A percentile compares a stretch with the other conserved stretches of the same genome.
These are phyloP conservation scores for Mus spretus DNA, from an alignment of 2,797 vertebrate species.

Conservation along the genomic window DNA sequence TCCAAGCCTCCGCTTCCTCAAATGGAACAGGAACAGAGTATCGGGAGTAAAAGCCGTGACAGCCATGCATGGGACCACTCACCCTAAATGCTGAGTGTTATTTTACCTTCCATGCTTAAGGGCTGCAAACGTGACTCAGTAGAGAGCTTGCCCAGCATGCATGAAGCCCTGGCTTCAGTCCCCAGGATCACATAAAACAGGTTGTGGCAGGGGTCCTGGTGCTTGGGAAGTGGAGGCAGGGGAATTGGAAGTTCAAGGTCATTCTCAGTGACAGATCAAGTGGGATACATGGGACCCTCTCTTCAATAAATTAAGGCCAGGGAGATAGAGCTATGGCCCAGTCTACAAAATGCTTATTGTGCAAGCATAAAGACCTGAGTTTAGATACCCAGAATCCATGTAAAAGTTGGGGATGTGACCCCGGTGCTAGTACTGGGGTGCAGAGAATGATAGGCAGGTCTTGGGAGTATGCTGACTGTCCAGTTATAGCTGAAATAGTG, in stretches of 20 bases:
- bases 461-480: not conserved
- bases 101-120: not conserved
- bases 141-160: not conserved
- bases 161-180: not conserved
- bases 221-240: not conserved
- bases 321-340: not conserved
- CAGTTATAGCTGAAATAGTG: not conserved
- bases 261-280: not conserved
- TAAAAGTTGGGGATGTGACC: not conserved
- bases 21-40: not conserved
- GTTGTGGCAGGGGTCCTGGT: too few species aligned
- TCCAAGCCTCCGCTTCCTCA: not conserved
- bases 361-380: not conserved
- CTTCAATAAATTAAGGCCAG: not conserved
- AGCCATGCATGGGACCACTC: not conserved
- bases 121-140: not conserved
- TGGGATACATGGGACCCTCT: not conserved
- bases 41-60: not conserved
- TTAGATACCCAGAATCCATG: not conserved
- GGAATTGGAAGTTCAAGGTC: not conserved
- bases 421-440: too few species aligned
- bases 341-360: not conserved
- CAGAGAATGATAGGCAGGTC: not conserved
- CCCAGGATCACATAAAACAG: not conserved
- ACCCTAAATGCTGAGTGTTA: not conserved